A percentile compares a stretch with the other conserved stretches of the same genome.
These are phyloP conservation scores for Syrmaticus mikado DNA, from an alignment of 2,113 vertebrate species.

Conservation along the genomic window DNA sequence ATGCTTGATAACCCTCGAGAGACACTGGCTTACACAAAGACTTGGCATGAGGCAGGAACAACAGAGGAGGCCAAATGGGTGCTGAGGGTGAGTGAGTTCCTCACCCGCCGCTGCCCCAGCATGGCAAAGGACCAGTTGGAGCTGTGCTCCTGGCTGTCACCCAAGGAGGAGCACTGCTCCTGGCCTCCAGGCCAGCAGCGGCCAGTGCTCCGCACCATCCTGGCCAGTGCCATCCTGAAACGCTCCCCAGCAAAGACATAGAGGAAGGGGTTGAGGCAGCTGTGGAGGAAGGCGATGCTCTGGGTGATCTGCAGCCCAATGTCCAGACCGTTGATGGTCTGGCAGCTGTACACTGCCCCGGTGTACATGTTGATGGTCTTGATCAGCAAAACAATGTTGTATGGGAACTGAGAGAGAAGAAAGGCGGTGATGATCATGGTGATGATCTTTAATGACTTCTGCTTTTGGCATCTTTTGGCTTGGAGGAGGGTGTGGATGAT, in stretches of 20 bases:
- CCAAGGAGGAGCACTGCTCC: neutral
- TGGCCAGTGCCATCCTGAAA: slow-evolving; percentile 84
- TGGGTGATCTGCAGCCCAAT: slow-evolving; percentile 84
- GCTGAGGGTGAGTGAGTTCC: slow-evolving; percentile 79
- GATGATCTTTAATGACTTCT: slow-evolving; percentile 89
- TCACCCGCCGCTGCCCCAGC: slow-evolving; percentile 78
- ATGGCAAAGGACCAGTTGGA: slow-evolving; percentile 80
- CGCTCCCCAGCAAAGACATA: slow-evolving; percentile 89
- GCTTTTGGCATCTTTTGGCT: slow-evolving; percentile 87
- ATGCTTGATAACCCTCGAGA: neutral
- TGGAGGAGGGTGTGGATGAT: slow-evolving; percentile 86
- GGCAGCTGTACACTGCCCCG: slow-evolving; percentile 69
- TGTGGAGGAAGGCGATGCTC: slow-evolving; percentile 86
- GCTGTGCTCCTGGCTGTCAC: slow-evolving; percentile 32
- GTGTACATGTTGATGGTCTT: slow-evolving; percentile 76
- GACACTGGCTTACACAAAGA: neutral
- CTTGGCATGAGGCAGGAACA: neutral
- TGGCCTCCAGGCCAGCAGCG: neutral
- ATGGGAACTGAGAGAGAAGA: slow-evolving; percentile 87
- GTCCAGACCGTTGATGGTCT: slow-evolving; percentile 63
- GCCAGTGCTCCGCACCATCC: slow-evolving; percentile 56
- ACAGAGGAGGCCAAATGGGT: neutral
- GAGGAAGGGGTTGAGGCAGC: slow-evolving; percentile 90
- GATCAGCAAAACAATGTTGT: slow-evolving; percentile 83
- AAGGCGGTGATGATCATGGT: slow-evolving; percentile 83